Conservation (phyloP, 2,888 invertebrate genomes). For the Drosophila recens region DNA sequence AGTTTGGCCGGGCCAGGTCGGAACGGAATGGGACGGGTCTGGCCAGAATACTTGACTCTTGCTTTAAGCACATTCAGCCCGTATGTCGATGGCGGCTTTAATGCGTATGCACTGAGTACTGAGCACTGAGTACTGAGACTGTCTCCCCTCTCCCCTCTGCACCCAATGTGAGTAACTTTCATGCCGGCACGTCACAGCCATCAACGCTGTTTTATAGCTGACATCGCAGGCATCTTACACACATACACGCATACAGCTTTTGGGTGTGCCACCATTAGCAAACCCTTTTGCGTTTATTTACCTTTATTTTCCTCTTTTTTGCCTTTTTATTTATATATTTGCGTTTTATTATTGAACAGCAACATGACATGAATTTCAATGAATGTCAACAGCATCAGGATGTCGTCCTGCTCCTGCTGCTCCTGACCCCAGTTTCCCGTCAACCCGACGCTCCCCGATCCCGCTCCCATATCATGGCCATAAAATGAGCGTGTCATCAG, state of each 20-base stretch:
- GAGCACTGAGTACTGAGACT: background rate
- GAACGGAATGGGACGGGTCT: background rate
- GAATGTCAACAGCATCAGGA: slow-evolving; percentile 66
- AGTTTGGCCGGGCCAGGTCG: background rate
- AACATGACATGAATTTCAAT: slow-evolving; percentile 79
- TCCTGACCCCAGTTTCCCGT: background rate
- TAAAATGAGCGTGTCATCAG: slow-evolving; percentile 79
- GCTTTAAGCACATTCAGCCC: slow-evolving; percentile 55
- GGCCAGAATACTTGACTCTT: slow-evolving; percentile 58
- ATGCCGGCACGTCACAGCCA: slow-evolving; percentile 63
- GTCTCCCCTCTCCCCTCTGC: background rate
- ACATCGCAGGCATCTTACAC: slow-evolving; percentile 39
- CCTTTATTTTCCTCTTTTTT: slow-evolving; percentile 69
- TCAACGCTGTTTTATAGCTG: slow-evolving; percentile 71
- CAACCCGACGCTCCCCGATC: background rate
- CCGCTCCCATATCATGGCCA: slow-evolving; percentile 66
- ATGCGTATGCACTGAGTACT: slow-evolving; percentile 9
- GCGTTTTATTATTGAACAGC: slow-evolving; percentile 80
- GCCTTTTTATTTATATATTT: slow-evolving; percentile 75
- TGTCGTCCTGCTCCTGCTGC: slow-evolving; percentile 17
- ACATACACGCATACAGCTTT: slow-evolving; percentile 7
- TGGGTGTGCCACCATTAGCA: slow-evolving; percentile 67
- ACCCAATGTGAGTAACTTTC: slow-evolving; percentile 34
- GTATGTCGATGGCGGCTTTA: slow-evolving; percentile 45
- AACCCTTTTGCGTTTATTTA: slow-evolving; percentile 81